These are phyloP conservation scores for Strix aluco DNA, from an alignment of 2,113 vertebrate genomes.

Conservation along the genomic window DNA sequence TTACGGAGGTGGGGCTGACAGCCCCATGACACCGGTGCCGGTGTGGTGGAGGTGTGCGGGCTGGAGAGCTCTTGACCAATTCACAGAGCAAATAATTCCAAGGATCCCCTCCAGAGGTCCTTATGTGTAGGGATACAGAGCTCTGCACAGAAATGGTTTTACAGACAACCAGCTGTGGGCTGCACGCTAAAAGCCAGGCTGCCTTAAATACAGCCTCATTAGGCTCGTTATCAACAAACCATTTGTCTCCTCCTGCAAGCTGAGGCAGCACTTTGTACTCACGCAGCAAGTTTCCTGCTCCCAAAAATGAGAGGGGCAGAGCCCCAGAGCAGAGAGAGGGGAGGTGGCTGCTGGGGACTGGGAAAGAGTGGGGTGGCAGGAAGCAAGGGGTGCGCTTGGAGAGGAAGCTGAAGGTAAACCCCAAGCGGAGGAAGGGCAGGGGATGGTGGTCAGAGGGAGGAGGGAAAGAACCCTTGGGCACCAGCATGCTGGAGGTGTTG, in stretches of 20 bases:
- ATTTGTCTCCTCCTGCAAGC: neutral
- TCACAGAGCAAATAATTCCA: neutral
- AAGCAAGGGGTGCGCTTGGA: neutral
- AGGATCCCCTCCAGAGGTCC: neutral
- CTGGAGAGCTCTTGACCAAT: neutral
- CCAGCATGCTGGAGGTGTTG: fast-evolving
- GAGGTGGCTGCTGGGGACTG: neutral
- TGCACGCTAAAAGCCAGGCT: neutral
- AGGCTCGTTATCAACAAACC: conserved; percentile 6
- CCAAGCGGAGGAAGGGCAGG: neutral
- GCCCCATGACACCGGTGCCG: neutral
- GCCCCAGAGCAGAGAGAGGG: neutral
- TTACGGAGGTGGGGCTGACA: neutral
- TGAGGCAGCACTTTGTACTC: neutral
- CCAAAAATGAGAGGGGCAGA: neutral
- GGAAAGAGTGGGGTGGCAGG: neutral
- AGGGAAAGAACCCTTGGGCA: neutral
- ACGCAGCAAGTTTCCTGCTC: neutral
- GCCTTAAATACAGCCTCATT: conserved; percentile 38
- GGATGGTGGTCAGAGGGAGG: fast-evolving
- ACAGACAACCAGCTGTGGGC: conserved; percentile 8
- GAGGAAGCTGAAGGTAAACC: neutral
- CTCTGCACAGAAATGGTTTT: neutral
- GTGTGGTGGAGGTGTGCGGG: neutral
- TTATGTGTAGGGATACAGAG: neutral